Conservation (phyloP, 2,888 invertebrate genomes). For the Dryomyza anilis region DNA sequence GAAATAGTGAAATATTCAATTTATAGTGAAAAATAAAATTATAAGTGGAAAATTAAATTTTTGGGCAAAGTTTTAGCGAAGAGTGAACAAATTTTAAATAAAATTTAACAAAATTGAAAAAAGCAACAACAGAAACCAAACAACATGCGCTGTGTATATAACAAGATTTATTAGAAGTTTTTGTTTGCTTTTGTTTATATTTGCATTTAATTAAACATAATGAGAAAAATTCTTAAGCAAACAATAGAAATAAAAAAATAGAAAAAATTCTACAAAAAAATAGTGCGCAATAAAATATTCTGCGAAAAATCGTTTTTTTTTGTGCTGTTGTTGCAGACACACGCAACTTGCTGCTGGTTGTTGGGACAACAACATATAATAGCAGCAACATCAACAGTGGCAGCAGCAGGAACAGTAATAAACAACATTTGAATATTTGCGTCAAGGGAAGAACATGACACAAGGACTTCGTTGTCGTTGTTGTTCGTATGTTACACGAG, state of each 20-base stretch:
- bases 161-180: no score
- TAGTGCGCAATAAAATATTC: no score
- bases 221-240: not conserved
- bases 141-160: no score
- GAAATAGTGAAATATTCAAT: no score
- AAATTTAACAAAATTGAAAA: not conserved
- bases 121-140: no score
- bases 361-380: not conserved
- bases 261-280: not conserved
- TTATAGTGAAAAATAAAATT: no score
- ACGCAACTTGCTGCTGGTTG: not conserved
- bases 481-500: no score
- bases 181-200: not conserved
- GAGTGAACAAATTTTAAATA: not conserved
- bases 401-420: not conserved
- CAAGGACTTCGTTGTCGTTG: not conserved
- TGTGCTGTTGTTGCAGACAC: not conserved
- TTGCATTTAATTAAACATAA: not conserved
- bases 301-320: no score
- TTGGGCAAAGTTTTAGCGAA: not conserved
- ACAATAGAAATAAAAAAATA: not conserved
- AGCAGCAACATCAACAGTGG: constrained; percentile 5
- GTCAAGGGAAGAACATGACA: not conserved
- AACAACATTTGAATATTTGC: constrained; percentile 12
- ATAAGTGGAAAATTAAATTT: no score